Evolutionary conservation across 2,888 invertebrate species (phyloP), one percentile per base, ranked within the genome.

Genomic region (Philonicus albiceps): DNA sequence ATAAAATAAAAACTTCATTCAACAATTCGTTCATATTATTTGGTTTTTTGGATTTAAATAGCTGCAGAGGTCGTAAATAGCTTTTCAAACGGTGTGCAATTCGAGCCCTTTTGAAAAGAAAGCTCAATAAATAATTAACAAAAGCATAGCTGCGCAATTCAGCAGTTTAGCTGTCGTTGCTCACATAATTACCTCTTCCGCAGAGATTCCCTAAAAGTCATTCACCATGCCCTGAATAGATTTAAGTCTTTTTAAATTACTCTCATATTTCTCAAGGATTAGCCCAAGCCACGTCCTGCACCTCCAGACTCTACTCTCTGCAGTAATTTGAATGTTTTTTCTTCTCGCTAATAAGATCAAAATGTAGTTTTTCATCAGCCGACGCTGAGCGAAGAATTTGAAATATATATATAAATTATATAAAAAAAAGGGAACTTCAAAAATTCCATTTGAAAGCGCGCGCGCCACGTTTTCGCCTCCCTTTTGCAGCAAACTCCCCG

Each of bases 391-490:
- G 6, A 11, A 64, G 64, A 64, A 64, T 27, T 19, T 19, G 11
- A 19, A n/a, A 53, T 16, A 53, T 53, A 6, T 43, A n/a, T n/a
- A 53, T n/a, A 53, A 53, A 53, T n/a, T n/a, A n/a, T n/a, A n/a
- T n/a, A n/a, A 64, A 74, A 31, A 80, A 31, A 80, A 53, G 11
- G 8, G n/a, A 80, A 22, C 8, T 81, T 81, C 81, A 34, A 81
- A 81, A 55, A 49, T 31, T 81, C 64, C n/a, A 81, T 81, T 81
- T 81, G 27, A 49, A 55, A 81, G 37, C 55, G 64, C 81, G 64
- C 81, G 64, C 49, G 34, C 31, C 43, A 27, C 43, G 53, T 81
- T 81, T 31, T 74, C 19, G 22, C 78, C 76, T 22, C 34, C 49
- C 16, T 55, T 55, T 34, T 81, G 81, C 55, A 30, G 76, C 7